Percentiles rank a stretch among this genome's conserved stretches.
Conservation (phyloP, 2,888 invertebrate species). For the Brachycybe producta region DNA sequence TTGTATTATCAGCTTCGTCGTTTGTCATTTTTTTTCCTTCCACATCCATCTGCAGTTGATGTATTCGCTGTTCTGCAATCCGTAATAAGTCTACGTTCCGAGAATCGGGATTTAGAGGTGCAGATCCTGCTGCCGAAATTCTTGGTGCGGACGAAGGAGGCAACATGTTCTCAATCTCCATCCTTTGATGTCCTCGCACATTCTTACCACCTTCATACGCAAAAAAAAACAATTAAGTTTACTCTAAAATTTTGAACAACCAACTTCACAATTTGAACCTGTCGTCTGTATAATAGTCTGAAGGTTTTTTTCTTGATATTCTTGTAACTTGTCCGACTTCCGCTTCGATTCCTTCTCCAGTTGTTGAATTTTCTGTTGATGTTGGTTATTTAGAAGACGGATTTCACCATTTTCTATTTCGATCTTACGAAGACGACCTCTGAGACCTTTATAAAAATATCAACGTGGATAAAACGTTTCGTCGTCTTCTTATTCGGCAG, state of each 20-base stretch:
- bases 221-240: too few relatives aligned
- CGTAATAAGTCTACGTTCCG: conserved; percentile 6
- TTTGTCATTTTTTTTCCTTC: background rate
- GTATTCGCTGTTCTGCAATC: background rate
- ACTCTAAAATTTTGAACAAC: background rate
- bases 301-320: conserved; percentile 8
- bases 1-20: background rate
- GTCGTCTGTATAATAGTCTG: conserved; percentile 10
- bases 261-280: background rate
- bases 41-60: background rate
- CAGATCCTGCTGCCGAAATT: background rate
- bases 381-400: conserved; percentile 8
- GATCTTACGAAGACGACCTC: background rate
- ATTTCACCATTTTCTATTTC: conserved; percentile 10
- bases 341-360: conserved; percentile 11
- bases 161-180: conserved; percentile 7
- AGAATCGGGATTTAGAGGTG: background rate
- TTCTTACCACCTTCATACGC: too few relatives aligned
- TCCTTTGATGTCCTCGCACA: conserved; percentile 4
- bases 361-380: conserved; percentile 4
- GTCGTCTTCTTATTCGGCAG: too few relatives aligned
- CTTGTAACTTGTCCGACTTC: conserved; percentile 12
- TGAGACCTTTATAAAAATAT: background rate
- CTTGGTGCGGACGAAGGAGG: background rate
- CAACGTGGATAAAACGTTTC: too few relatives aligned